phyloP scores from a whole-genome alignment of 1,140 invertebrate species.

The Caenorhabditis remanei region DNA sequence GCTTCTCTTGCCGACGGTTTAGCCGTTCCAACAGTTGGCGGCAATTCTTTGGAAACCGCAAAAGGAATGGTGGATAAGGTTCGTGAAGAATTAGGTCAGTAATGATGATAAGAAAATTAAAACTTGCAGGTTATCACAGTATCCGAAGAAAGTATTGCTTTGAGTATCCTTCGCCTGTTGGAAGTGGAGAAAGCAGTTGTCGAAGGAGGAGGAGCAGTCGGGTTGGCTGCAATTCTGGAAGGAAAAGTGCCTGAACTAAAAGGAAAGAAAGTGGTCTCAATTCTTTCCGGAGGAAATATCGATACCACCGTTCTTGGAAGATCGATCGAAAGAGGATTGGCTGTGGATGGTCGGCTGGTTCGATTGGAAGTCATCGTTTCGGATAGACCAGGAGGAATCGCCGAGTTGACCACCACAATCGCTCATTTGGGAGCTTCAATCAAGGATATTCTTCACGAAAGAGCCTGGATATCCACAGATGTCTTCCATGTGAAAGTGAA shows the following conservation, averaged over 20 bases:
- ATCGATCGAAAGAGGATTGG: slow-evolving; percentile 89
- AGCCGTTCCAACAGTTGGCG: slow-evolving; percentile 89
- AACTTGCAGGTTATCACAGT: slow-evolving; percentile 81
- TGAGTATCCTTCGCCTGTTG: slow-evolving; percentile 87
- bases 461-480: slow-evolving; percentile 90
- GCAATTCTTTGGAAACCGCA: slow-evolving; percentile 88
- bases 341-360: slow-evolving; percentile 87
- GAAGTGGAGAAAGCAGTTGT: slow-evolving; percentile 89
- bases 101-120: not conserved
- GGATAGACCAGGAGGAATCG: slow-evolving; percentile 84
- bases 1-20: slow-evolving; percentile 91
- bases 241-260: slow-evolving; percentile 87
- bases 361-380: slow-evolving; percentile 91
- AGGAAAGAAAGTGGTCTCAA: slow-evolving; percentile 88
- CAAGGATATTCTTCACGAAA: slow-evolving; percentile 92
- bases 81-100: not conserved
- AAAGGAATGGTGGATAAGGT: slow-evolving; percentile 85
- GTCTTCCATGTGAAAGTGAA: slow-evolving; percentile 84
- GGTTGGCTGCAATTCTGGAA: slow-evolving; percentile 88
- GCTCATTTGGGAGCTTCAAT: slow-evolving; percentile 87
- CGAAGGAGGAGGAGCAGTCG: slow-evolving; percentile 90
- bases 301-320: slow-evolving; percentile 90
- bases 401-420: slow-evolving; percentile 86
- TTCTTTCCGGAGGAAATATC: slow-evolving; percentile 91
- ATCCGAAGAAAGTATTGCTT: slow-evolving; percentile 84